These are phyloP conservation scores for Mycalesis mineus DNA, from an alignment of 2,888 invertebrate genomes.

Conservation along the genomic window DNA sequence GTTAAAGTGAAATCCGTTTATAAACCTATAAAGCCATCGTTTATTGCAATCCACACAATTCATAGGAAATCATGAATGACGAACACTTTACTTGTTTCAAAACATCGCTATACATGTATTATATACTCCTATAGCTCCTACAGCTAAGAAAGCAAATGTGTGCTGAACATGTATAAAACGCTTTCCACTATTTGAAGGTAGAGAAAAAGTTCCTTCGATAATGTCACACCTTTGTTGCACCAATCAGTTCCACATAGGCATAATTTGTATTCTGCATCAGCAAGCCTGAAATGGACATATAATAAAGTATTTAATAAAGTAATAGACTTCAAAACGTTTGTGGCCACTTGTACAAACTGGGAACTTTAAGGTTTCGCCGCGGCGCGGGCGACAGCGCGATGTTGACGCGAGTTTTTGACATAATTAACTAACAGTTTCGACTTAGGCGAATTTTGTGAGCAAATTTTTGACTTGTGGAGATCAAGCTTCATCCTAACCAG, in stretches of 20 bases:
- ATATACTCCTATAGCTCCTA: no score
- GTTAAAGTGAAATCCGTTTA: conserved; percentile 75
- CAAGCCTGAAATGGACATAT: conserved; percentile 44
- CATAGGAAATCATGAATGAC: conserved; percentile 48
- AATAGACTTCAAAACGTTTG: no score
- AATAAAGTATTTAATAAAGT: no score
- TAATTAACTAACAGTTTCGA: no score
- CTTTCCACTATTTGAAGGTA: conserved; percentile 2
- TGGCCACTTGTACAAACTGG: no score
- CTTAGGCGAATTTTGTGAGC: no score
- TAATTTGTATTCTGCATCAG: conserved; percentile 60
- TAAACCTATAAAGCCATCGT: conserved; percentile 67
- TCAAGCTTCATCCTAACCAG: no score
- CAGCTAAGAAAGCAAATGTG: neutral
- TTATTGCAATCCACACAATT: conserved; percentile 57
- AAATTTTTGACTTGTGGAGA: no score
- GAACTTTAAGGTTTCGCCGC: no score
- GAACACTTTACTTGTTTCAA: conserved; percentile 32
- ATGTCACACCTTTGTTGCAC: conserved; percentile 48
- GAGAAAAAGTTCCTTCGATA: conserved; percentile 11
- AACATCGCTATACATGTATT: neutral
- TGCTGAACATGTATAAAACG: conserved; percentile 1
- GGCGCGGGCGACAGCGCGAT: no score
- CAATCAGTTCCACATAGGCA: conserved; percentile 66
- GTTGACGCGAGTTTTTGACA: no score